Conservation (phyloP, 64 coral and sea anemone species). For the Montipora efflorescens region DNA sequence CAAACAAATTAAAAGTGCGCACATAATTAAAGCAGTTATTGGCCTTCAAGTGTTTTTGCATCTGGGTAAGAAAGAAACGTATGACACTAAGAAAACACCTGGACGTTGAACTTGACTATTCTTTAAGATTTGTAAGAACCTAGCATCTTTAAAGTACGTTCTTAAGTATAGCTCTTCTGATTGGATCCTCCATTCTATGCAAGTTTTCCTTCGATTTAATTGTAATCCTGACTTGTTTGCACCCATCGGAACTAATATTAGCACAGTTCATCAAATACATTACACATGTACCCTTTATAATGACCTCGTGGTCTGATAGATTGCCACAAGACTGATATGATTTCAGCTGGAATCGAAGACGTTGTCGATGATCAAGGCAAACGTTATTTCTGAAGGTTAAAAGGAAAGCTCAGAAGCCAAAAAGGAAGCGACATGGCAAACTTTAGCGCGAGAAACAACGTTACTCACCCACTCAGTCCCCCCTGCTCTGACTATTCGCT, state of each 20-base stretch:
- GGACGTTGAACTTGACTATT: too few species aligned
- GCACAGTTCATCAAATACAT: not conserved
- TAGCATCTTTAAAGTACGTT: too few species aligned
- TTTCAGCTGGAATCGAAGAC: not conserved
- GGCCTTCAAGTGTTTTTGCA: too few species aligned
- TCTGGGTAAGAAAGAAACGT: too few species aligned
- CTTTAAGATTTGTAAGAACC: too few species aligned
- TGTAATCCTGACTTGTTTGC: not conserved
- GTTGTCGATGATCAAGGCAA: not conserved
- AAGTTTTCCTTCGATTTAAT: not conserved
- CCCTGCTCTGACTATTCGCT: not conserved
- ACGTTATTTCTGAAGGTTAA: not conserved
- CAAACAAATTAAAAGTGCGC: too few species aligned
- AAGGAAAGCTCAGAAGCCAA: not conserved
- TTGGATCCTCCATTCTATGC: not conserved
- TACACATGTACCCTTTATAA: not conserved
- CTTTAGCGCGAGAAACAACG: not conserved
- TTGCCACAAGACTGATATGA: not conserved
- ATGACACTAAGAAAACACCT: too few species aligned
- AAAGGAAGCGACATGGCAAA: not conserved
- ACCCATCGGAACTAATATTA: constrained; percentile 18
- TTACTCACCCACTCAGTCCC: not conserved
- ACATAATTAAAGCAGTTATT: too few species aligned
- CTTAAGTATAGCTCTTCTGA: too few species aligned
- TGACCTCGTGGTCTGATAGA: not conserved